Percentiles rank a stretch among this genome's conserved stretches.
Evolutionary conservation across 2,888 invertebrate species (phyloP).

Genomic region (Nowickia ferox): DNA sequence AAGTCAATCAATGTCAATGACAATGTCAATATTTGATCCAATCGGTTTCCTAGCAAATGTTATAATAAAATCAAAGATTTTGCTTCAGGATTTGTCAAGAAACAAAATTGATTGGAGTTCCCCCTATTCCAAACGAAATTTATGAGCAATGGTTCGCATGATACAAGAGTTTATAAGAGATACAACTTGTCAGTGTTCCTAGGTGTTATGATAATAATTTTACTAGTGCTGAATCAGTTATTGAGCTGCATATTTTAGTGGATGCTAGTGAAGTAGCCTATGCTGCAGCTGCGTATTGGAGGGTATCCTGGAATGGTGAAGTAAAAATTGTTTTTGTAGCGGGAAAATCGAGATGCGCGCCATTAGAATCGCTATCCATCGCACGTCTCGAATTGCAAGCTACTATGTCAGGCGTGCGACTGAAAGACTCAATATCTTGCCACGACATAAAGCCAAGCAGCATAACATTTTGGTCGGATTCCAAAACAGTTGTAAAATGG

Average conservation of each 20-base stretch:
- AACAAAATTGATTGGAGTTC: background rate
- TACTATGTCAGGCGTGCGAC: constrained; percentile 36
- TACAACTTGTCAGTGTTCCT: too few species aligned
- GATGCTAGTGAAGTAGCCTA: too few species aligned
- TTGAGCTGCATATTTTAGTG: too few species aligned
- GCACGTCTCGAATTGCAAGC: constrained; percentile 50
- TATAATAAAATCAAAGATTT: background rate
- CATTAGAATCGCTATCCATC: constrained; percentile 8
- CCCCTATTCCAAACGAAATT: background rate
- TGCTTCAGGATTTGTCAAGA: background rate
- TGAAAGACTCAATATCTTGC: constrained; percentile 29
- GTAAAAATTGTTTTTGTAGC: constrained; percentile 34
- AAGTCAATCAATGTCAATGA: too few species aligned
- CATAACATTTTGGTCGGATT: background rate
- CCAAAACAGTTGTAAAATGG: constrained; percentile 26
- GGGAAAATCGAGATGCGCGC: constrained; percentile 29
- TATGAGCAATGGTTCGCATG: background rate
- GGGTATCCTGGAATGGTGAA: background rate
- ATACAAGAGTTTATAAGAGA: too few species aligned
- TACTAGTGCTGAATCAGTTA: too few species aligned
- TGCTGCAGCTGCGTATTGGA: too few species aligned
- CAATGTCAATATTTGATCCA: background rate
- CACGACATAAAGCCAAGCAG: constrained; percentile 33
- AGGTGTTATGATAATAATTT: too few species aligned
- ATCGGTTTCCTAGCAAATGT: background rate